Conservation (phyloP, 2,797 vertebrate genomes). For the Acridotheres tristis region DNA sequence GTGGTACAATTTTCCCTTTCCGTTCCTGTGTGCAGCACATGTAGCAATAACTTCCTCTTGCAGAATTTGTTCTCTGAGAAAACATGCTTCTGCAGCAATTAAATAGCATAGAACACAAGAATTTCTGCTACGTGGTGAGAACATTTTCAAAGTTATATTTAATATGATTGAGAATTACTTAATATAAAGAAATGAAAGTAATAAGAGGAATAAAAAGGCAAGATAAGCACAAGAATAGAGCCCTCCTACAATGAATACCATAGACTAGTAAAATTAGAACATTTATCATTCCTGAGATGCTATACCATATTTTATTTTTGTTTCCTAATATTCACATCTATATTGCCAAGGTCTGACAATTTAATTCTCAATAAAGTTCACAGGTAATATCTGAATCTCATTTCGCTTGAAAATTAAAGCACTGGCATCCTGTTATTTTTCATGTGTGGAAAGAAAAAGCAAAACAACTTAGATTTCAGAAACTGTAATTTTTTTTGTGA, state of each 20-base stretch:
- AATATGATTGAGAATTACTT: background rate
- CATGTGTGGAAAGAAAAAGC: background rate
- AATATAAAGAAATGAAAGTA: background rate
- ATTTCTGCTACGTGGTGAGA: background rate
- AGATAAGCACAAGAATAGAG: background rate
- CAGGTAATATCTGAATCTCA: background rate
- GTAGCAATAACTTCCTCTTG: background rate
- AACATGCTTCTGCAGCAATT: accelerated
- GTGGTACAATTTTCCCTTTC: background rate
- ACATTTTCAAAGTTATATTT: background rate
- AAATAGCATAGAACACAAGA: background rate
- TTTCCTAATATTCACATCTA: background rate
- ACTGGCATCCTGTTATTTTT: background rate
- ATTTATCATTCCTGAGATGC: background rate
- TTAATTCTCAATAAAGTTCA: background rate
- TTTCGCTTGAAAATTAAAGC: background rate
- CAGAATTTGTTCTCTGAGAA: background rate
- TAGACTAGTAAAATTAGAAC: background rate
- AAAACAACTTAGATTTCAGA: background rate
- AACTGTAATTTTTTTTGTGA: background rate
- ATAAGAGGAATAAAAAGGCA: background rate
- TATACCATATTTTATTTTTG: background rate
- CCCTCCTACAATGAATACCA: background rate
- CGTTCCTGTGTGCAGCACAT: background rate
- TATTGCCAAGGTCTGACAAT: background rate